phyloP scores from a whole-genome alignment of 1,140 invertebrate genomes.

The Drosophila saltans region DNA sequence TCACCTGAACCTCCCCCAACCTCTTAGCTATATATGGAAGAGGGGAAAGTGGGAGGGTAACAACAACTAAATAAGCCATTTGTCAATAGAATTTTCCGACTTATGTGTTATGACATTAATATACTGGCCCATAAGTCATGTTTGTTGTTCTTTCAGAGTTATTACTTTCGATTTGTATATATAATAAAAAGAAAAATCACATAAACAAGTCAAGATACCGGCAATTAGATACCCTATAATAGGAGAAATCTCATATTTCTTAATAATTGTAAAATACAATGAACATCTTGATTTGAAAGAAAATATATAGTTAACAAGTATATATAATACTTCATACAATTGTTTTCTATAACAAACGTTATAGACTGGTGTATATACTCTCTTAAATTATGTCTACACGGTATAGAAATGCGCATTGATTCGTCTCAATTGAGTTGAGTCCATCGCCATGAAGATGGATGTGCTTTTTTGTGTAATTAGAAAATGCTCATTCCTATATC shows the following conservation, averaged over 20 bases:
- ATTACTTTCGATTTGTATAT: slow-evolving; percentile 1
- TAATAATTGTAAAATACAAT: too few species aligned
- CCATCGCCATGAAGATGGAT: slow-evolving; percentile 43
- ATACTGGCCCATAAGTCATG: slow-evolving; percentile 12
- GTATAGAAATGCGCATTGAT: slow-evolving; percentile 44
- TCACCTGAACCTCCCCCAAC: slow-evolving; percentile 6
- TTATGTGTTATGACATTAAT: slow-evolving; percentile 11
- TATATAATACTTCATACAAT: too few species aligned
- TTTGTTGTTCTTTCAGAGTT: slow-evolving; percentile 5
- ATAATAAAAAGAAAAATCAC: neutral
- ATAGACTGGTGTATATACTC: neutral
- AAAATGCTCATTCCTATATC: slow-evolving; percentile 33
- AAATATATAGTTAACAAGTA: too few species aligned
- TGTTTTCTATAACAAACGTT: too few species aligned
- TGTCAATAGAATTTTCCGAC: slow-evolving; percentile 66
- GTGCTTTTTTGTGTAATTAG: slow-evolving; percentile 61
- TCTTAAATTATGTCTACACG: neutral
- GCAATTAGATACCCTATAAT: neutral
- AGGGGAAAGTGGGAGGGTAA: slow-evolving; percentile 2
- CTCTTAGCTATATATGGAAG: slow-evolving; percentile 11
- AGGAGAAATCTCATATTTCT: too few species aligned
- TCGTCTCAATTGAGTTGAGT: slow-evolving; percentile 47
- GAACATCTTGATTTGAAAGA: too few species aligned
- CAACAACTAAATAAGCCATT: slow-evolving; percentile 61
- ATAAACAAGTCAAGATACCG: neutral